These are phyloP conservation scores for Neosilurus hyrtlii DNA, from an alignment of 2,797 vertebrate species.

Conservation along the genomic window DNA sequence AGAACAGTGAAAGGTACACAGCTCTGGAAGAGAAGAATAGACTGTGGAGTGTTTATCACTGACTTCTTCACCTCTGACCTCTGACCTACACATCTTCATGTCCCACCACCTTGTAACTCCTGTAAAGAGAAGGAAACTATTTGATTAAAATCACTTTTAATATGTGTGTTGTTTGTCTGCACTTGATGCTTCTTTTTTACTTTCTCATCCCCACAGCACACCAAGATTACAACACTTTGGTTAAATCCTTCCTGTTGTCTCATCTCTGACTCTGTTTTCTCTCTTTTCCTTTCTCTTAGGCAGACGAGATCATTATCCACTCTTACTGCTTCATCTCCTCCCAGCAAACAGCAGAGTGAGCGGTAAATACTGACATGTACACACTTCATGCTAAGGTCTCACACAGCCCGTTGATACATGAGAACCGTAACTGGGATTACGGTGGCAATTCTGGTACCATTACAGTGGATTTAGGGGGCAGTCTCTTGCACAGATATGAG, in stretches of 20 bases:
- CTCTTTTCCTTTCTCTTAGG: conserved; percentile 62
- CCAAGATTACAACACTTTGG: not conserved
- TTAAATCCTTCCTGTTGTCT: not conserved
- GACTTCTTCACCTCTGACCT: conserved; percentile 17
- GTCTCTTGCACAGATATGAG: too few species aligned
- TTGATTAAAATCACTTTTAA: conserved; percentile 15
- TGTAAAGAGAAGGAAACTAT: not conserved
- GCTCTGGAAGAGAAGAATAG: conserved; percentile 60
- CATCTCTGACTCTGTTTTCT: not conserved
- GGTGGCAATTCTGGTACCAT: too few species aligned
- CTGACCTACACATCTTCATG: not conserved
- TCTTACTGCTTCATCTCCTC: conserved; percentile 66
- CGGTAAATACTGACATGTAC: not conserved
- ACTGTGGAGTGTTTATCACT: not conserved
- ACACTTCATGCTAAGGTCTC: not conserved
- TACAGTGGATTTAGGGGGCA: too few species aligned
- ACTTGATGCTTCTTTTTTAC: not conserved
- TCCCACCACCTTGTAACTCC: not conserved
- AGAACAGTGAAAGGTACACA: conserved; percentile 52
- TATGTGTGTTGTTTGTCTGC: not conserved
- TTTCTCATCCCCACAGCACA: not conserved
- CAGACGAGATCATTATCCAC: conserved; percentile 68
- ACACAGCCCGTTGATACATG: too few species aligned
- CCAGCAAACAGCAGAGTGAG: conserved; percentile 66
- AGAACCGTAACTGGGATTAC: too few species aligned